phyloP scores from a whole-genome alignment of 2,113 vertebrate species.

The Archocentrus centrarchus region DNA sequence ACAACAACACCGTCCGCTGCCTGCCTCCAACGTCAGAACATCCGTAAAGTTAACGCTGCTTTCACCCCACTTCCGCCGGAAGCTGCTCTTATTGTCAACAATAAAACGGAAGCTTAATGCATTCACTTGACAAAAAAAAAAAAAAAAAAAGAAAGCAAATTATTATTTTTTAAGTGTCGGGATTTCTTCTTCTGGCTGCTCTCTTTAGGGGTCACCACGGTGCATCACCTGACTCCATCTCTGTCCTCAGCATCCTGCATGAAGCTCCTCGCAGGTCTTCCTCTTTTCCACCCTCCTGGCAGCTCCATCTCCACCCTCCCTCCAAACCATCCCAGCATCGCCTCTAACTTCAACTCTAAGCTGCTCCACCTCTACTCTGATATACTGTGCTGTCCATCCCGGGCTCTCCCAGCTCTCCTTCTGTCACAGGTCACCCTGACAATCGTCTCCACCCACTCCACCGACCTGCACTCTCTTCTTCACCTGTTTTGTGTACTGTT shows the following conservation, averaged over 20 bases:
- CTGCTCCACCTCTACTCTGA: not conserved
- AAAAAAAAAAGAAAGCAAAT: accelerated
- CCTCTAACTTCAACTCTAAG: not conserved
- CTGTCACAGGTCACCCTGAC: no score
- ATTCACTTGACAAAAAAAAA: not conserved
- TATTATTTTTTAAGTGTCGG: not conserved
- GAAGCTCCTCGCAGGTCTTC: not conserved
- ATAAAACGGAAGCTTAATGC: not conserved
- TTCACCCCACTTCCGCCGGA: not conserved
- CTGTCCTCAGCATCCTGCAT: not conserved
- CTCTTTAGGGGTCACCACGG: not conserved
- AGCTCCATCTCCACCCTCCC: not conserved
- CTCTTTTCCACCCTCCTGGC: not conserved
- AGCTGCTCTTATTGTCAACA: not conserved
- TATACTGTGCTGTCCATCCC: not conserved
- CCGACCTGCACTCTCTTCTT: no score
- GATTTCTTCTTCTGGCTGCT: not conserved
- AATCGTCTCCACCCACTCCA: no score
- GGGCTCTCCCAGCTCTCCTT: no score
- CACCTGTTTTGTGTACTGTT: no score
- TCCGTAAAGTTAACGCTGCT: accelerated
- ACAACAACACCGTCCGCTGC: not conserved
- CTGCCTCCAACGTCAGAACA: not conserved
- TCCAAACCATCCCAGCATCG: accelerated
- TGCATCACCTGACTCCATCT: not conserved